Conservation (phyloP, 2,113 vertebrate species). For the Pycnonotus jocosus region DNA sequence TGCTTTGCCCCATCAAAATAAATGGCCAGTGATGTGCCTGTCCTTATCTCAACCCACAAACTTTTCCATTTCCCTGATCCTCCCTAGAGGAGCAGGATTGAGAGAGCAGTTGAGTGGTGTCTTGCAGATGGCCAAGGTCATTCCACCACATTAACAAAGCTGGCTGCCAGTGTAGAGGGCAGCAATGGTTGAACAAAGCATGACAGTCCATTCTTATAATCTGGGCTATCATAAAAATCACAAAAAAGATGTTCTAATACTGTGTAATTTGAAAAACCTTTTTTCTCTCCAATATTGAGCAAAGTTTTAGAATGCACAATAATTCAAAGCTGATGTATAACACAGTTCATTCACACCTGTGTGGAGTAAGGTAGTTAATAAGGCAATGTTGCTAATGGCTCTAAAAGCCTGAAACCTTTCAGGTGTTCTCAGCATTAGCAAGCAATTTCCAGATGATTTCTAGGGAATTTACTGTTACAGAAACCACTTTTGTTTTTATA, state of each 20-base stretch:
- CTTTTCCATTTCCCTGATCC: background rate
- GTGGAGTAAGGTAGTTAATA: background rate
- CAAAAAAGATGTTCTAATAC: background rate
- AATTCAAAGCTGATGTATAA: background rate
- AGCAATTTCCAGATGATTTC: background rate
- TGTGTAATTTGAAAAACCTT: background rate
- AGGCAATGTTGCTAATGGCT: background rate
- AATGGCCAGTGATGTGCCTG: background rate
- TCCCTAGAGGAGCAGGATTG: fast-evolving
- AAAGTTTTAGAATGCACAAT: background rate
- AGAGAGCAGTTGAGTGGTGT: fast-evolving
- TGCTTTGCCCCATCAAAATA: background rate
- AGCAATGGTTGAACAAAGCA: background rate
- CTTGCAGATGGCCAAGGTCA: background rate
- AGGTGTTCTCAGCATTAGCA: background rate
- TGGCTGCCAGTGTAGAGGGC: fast-evolving
- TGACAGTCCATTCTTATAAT: background rate
- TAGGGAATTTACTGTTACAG: background rate
- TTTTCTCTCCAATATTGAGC: background rate
- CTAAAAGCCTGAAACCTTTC: background rate
- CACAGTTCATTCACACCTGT: background rate
- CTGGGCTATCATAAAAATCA: background rate
- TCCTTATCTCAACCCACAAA: fast-evolving
- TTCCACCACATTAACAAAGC: background rate
- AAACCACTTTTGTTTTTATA: background rate